Conservation (phyloP, 2,888 invertebrate genomes). For the Melanotus villosus region DNA sequence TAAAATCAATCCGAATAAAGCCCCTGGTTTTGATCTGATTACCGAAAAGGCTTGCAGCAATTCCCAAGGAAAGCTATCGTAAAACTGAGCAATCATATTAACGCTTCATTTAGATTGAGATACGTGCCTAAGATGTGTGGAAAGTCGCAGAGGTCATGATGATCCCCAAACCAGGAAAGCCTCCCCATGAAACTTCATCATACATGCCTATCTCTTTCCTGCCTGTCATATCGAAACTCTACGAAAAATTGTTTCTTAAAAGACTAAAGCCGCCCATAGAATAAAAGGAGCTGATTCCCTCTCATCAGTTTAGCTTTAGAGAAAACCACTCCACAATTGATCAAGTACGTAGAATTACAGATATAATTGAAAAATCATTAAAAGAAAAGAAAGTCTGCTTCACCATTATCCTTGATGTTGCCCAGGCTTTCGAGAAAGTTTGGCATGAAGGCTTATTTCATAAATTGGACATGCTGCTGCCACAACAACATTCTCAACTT, state of each 20-base stretch:
- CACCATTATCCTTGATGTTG: conserved; percentile 3
- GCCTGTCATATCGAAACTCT: conserved; percentile 7
- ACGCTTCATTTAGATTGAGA: not conserved
- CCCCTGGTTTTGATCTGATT: no score
- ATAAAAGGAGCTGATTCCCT: not conserved
- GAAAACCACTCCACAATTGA: conserved; percentile 5
- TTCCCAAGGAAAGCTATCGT: conserved; percentile 21
- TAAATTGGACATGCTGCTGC: not conserved
- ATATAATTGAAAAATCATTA: conserved; percentile 12
- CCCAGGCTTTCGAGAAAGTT: no score
- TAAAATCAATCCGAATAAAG: not conserved
- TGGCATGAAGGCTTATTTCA: not conserved
- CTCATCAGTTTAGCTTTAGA: conserved; percentile 1
- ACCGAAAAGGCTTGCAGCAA: not conserved
- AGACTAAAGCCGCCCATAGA: not conserved
- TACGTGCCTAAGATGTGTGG: not conserved
- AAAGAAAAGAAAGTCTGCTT: not conserved
- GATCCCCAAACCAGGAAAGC: conserved; percentile 33
- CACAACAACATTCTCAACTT: conserved; percentile 16
- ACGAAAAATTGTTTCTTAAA: conserved; percentile 5
- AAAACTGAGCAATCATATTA: conserved; percentile 12
- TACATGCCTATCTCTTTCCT: conserved; percentile 36
- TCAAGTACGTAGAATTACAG: conserved; percentile 8
- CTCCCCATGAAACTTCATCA: conserved; percentile 42
- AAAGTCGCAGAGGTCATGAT: conserved; percentile 42